These are phyloP conservation scores for Pentalonia nigronervosa DNA, from an alignment of 1,140 invertebrate genomes.

Conservation along the genomic window DNA sequence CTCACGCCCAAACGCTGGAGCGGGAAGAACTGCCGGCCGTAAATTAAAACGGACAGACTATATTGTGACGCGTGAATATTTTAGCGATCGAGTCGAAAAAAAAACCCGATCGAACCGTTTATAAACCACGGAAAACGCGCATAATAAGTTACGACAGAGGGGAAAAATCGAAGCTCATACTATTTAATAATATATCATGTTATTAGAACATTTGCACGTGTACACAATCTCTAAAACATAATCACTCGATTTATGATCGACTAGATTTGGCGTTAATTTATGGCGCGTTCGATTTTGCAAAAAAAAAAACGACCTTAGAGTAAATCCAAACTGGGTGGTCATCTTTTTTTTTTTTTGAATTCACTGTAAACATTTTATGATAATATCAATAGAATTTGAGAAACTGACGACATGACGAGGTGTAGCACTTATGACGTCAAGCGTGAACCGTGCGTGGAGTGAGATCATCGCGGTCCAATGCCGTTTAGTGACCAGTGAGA, in stretches of 20 bases:
- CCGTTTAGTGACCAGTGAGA: no score
- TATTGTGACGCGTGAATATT: conserved; percentile 9
- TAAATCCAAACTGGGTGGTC: background rate
- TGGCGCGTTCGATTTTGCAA: background rate
- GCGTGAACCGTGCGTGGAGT: no score
- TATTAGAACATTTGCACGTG: background rate
- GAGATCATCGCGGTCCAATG: no score
- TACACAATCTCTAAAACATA: background rate
- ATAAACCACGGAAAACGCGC: background rate
- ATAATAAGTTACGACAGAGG: background rate
- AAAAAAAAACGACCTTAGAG: background rate
- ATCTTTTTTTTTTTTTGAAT: background rate
- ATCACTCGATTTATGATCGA: background rate
- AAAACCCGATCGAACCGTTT: background rate
- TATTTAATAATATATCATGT: conserved; percentile 12
- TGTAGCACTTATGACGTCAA: no score
- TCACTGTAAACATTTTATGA: background rate
- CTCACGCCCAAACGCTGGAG: background rate
- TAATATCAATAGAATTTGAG: background rate
- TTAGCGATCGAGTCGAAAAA: background rate
- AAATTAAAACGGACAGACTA: conserved; percentile 32
- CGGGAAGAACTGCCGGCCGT: conserved; percentile 7
- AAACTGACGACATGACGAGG: background rate
- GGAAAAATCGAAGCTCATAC: background rate
- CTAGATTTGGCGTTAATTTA: conserved; percentile 12